phyloP scores from a whole-genome alignment of 2,888 invertebrate species.

The Villa cingulata region DNA sequence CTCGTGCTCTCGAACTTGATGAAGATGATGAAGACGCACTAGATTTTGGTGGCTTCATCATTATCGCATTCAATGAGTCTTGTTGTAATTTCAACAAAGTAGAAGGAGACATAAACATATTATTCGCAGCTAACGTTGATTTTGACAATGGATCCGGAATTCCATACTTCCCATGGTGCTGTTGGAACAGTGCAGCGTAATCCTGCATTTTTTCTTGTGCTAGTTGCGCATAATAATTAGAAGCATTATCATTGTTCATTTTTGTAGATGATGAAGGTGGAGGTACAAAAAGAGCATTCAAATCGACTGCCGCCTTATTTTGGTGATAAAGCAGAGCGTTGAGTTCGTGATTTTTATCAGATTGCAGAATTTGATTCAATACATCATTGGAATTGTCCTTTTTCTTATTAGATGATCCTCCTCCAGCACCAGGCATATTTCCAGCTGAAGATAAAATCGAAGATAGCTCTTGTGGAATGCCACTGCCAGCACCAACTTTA shows the following conservation, averaged over 20 bases:
- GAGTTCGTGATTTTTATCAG: conserved; percentile 28
- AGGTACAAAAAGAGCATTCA: conserved; percentile 30
- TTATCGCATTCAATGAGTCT: conserved; percentile 37
- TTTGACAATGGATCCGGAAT: conserved; percentile 66
- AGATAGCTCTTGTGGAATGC: conserved; percentile 22
- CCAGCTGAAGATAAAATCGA: conserved; percentile 25
- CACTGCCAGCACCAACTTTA: conserved; percentile 5
- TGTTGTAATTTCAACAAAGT: conserved; percentile 53
- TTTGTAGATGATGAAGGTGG: conserved; percentile 20
- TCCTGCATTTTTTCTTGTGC: conserved; percentile 39
- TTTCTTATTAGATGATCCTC: conserved; percentile 13
- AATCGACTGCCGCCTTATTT: conserved; percentile 30
- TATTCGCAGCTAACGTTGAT: conserved; percentile 59
- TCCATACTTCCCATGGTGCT: conserved; percentile 34
- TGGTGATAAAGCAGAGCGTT: conserved; percentile 30
- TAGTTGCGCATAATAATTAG: conserved; percentile 31
- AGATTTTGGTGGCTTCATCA: conserved; percentile 41
- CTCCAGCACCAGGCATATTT: conserved; percentile 23
- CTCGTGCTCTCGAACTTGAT: conserved; percentile 24
- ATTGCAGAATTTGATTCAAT: conserved; percentile 30
- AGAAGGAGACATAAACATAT: conserved; percentile 64
- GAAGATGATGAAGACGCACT: conserved; percentile 26
- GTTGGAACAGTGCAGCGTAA: conserved; percentile 36
- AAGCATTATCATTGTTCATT: conserved; percentile 22
- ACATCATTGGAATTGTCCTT: conserved; percentile 22